A percentile compares a stretch with the other conserved stretches of the same genome.
Evolutionary conservation across 2,888 invertebrate species (phyloP).

Genomic region (Cheilosia soror): DNA sequence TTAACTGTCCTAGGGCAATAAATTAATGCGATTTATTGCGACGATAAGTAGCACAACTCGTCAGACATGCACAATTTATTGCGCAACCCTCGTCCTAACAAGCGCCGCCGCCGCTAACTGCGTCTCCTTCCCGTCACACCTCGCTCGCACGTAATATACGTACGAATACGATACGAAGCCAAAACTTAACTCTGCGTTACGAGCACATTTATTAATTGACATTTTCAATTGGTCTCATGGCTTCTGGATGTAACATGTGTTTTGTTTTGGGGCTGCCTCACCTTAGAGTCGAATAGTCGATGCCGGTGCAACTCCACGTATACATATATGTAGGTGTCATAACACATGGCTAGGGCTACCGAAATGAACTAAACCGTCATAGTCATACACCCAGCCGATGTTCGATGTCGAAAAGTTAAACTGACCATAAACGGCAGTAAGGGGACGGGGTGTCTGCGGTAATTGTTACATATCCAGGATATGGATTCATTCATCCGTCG

Average conservation of each 20-base stretch:
- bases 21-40: constrained; percentile 75
- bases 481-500: constrained; percentile 48
- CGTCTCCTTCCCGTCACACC: background rate
- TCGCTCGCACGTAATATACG: constrained; percentile 28
- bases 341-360: constrained; percentile 23
- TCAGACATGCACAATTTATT: constrained; percentile 75
- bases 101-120: constrained; percentile 14
- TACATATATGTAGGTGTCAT: constrained; percentile 18
- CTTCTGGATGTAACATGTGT: constrained; percentile 69
- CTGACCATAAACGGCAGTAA: constrained; percentile 30
- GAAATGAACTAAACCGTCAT: constrained; percentile 50
- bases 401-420: constrained; percentile 44
- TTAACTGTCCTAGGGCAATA: constrained; percentile 75
- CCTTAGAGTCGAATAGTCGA: background rate
- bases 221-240: constrained; percentile 74
- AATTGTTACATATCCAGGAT: constrained; percentile 61
- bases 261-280: constrained; percentile 18
- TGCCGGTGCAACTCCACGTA: constrained; percentile 1
- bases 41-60: constrained; percentile 76
- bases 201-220: constrained; percentile 73
- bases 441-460: constrained; percentile 31
- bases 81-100: constrained; percentile 53
- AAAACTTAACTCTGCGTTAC: constrained; percentile 60
- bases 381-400: constrained; percentile 19
- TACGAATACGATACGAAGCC: constrained; percentile 6